Percentiles rank a stretch among this genome's conserved stretches.
Conservation (phyloP, 1,140 invertebrate species). For the Hormaphis cornu region DNA sequence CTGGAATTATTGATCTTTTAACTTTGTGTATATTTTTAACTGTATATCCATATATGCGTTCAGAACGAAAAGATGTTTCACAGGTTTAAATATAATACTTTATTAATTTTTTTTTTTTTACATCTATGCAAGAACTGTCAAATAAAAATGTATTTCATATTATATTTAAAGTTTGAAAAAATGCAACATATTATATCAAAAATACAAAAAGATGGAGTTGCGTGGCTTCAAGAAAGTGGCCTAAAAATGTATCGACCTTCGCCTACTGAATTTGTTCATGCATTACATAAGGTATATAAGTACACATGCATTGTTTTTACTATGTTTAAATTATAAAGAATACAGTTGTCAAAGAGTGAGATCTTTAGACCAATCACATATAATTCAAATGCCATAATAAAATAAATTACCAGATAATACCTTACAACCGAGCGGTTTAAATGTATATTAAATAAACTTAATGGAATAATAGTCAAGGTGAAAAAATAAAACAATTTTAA, state of each 20-base stretch:
- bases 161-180: constrained; percentile 42
- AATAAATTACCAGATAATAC: too few relatives aligned
- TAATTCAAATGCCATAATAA: too few relatives aligned
- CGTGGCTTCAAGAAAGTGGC: constrained; percentile 76
- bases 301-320: not conserved
- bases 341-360: too few relatives aligned
- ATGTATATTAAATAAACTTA: too few relatives aligned
- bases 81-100: constrained; percentile 36
- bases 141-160: not conserved
- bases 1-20: constrained; percentile 72
- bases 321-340: not conserved
- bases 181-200: constrained; percentile 62
- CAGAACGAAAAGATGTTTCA: constrained; percentile 53
- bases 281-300: constrained; percentile 63
- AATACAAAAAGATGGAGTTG: constrained; percentile 71
- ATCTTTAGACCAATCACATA: too few relatives aligned
- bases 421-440: too few relatives aligned
- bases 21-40: constrained; percentile 74
- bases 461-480: too few relatives aligned
- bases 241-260: constrained; percentile 63
- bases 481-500: too few relatives aligned
- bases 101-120: constrained; percentile 34
- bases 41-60: constrained; percentile 54
- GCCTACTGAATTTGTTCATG: constrained; percentile 63
- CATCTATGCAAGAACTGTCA: too few relatives aligned